Conservation (phyloP, 2,113 vertebrate species). For the Clarias gariepinus region DNA sequence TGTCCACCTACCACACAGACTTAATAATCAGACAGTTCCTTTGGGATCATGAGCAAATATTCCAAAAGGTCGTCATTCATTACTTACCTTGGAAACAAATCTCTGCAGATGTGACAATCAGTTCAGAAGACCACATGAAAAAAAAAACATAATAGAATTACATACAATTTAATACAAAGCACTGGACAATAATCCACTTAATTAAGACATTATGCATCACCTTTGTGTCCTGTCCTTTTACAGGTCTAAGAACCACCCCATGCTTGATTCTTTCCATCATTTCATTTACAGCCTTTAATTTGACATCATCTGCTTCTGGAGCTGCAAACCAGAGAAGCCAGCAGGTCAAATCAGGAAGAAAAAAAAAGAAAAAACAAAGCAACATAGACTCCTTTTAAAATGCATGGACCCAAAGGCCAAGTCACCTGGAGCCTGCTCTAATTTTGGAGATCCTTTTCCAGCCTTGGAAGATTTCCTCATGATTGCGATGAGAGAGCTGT, state of each 20-base stretch:
- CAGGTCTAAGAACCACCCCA: conserved; percentile 76
- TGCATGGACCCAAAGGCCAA: not conserved
- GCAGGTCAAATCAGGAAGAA: not conserved
- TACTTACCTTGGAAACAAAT: conserved; percentile 62
- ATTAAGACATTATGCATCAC: conserved; percentile 46
- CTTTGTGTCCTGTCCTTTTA: conserved; percentile 75
- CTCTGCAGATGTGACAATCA: conserved; percentile 57
- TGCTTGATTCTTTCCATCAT: conserved; percentile 84
- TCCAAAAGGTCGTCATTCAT: not conserved
- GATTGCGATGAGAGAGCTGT: conserved; percentile 78
- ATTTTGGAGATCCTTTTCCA: conserved; percentile 68
- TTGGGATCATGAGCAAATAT: conserved; percentile 21
- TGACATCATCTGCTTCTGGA: conserved; percentile 72
- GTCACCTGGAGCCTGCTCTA: conserved; percentile 68
- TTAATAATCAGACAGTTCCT: conserved; percentile 20
- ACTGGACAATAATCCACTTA: not conserved
- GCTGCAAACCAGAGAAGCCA: conserved; percentile 42
- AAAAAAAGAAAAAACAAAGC: not conserved
- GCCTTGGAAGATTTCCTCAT: conserved; percentile 79
- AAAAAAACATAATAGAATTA: conserved; percentile 19
- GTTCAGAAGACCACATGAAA: conserved; percentile 44
- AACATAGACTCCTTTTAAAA: not conserved
- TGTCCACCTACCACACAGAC: conserved; percentile 7
- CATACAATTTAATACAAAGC: not conserved
- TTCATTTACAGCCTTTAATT: conserved; percentile 79